Conservation (phyloP, 2,888 invertebrate genomes). For the Leptogaster cylindrica region DNA sequence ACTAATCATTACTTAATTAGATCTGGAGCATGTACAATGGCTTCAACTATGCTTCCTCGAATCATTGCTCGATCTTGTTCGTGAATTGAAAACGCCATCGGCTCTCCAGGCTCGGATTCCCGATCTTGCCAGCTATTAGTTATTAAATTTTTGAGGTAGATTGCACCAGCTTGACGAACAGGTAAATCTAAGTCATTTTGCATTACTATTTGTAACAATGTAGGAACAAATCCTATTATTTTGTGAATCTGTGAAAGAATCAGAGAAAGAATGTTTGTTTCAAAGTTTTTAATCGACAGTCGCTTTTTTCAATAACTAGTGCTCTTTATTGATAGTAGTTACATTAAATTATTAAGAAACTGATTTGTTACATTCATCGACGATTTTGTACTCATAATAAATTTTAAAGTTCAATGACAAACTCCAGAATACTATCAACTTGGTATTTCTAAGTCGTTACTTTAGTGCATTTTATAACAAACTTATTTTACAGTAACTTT, state of each 20-base stretch:
- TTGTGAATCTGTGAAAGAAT: slow-evolving; percentile 77
- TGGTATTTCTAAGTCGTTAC: too few relatives aligned
- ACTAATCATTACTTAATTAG: slow-evolving; percentile 70
- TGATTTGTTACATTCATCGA: too few relatives aligned
- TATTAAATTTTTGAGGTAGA: slow-evolving; percentile 95
- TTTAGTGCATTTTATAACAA: too few relatives aligned
- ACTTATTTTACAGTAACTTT: too few relatives aligned
- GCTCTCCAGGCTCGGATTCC: slow-evolving; percentile 75
- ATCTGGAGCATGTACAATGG: slow-evolving; percentile 91
- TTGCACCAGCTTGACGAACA: slow-evolving; percentile 93
- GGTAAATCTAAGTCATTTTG: slow-evolving; percentile 87
- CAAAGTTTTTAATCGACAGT: too few relatives aligned
- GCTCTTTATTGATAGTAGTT: too few relatives aligned
- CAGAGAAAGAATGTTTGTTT: too few relatives aligned
- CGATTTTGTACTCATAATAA: too few relatives aligned
- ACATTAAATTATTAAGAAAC: too few relatives aligned
- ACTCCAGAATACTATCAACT: too few relatives aligned
- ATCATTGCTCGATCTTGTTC: slow-evolving; percentile 96
- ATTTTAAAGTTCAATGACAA: too few relatives aligned
- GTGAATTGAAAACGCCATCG: slow-evolving; percentile 84
- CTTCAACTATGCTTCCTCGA: slow-evolving; percentile 92
- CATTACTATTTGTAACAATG: slow-evolving; percentile 93
- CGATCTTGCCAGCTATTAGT: slow-evolving; percentile 87
- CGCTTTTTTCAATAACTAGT: too few relatives aligned
- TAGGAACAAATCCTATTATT: slow-evolving; percentile 95